Percentiles rank a stretch among this genome's conserved stretches.
phyloP scores from a whole-genome alignment of 2,113 vertebrate genomes.

The Acrocephalus arundinaceus region DNA sequence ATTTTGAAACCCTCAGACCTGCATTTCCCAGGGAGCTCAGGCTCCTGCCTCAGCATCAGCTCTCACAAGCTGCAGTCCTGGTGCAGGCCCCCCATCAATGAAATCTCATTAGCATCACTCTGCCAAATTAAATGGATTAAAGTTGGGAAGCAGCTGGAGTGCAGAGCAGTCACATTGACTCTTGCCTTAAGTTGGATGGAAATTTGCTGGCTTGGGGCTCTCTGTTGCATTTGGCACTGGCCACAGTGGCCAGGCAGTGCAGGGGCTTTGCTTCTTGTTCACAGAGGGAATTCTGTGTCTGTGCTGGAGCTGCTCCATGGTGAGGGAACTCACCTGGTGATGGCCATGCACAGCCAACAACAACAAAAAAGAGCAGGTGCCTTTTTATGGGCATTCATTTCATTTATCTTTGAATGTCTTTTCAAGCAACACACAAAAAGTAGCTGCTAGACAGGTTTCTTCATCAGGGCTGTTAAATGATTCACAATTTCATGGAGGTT shows the following conservation, averaged over 20 bases:
- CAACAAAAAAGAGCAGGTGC: not conserved
- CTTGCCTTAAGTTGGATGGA: slow-evolving; percentile 26
- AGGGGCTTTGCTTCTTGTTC: not conserved
- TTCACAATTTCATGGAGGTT: not conserved
- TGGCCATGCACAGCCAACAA: not conserved
- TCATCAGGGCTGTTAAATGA: not conserved
- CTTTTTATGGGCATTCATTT: not conserved
- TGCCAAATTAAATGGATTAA: slow-evolving; percentile 47
- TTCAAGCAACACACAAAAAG: not conserved
- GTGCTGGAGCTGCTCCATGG: not conserved
- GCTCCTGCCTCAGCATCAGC: not conserved
- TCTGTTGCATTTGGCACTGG: not conserved
- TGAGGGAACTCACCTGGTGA: not conserved
- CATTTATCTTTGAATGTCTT: not conserved
- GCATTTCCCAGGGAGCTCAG: slow-evolving; percentile 18
- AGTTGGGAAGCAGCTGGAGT: slow-evolving; percentile 24
- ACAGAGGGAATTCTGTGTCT: not conserved
- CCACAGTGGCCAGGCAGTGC: not conserved
- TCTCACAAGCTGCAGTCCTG: not conserved
- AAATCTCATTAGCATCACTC: slow-evolving; percentile 58
- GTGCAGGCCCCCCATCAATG: not conserved
- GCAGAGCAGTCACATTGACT: not conserved
- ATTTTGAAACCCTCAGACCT: not conserved
- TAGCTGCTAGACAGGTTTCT: not conserved
- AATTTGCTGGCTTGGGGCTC: slow-evolving; percentile 21